These are phyloP conservation scores for Oryctes rhinoceros DNA, from an alignment of 1,140 invertebrate genomes.

Conservation along the genomic window DNA sequence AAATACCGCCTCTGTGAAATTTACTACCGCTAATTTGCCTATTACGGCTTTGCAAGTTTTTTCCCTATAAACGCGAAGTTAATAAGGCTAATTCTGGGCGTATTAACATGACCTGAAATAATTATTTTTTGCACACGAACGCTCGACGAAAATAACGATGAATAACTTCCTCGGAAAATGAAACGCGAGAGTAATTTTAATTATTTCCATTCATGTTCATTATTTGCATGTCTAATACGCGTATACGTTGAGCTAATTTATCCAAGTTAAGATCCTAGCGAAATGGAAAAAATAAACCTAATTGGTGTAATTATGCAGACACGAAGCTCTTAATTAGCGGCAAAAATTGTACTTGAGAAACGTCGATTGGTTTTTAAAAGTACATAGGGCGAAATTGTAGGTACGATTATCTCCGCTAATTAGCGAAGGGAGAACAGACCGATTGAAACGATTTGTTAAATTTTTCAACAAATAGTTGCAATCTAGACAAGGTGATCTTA, in stretches of 20 bases:
- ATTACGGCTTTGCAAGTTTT: no score
- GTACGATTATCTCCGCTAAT: neutral
- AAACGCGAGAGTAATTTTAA: neutral
- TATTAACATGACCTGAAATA: no score
- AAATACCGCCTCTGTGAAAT: no score
- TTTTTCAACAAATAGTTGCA: constrained; percentile 6
- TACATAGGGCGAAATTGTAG: no score
- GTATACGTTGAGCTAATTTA: neutral
- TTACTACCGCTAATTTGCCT: no score
- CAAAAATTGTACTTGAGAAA: neutral
- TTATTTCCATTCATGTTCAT: neutral
- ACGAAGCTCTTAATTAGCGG: neutral
- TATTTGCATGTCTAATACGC: neutral
- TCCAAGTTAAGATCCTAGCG: neutral
- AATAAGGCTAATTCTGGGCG: no score
- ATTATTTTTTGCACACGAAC: no score
- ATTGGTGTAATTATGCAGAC: neutral
- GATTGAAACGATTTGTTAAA: neutral
- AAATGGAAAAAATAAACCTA: neutral
- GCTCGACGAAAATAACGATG: no score
- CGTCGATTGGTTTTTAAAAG: neutral
- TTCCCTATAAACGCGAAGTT: no score
- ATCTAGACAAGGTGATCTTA: no score
- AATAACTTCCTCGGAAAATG: neutral
- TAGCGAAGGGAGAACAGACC: neutral